These are phyloP conservation scores for Dryas iulia DNA, from an alignment of 1,140 invertebrate species.

Conservation along the genomic window DNA sequence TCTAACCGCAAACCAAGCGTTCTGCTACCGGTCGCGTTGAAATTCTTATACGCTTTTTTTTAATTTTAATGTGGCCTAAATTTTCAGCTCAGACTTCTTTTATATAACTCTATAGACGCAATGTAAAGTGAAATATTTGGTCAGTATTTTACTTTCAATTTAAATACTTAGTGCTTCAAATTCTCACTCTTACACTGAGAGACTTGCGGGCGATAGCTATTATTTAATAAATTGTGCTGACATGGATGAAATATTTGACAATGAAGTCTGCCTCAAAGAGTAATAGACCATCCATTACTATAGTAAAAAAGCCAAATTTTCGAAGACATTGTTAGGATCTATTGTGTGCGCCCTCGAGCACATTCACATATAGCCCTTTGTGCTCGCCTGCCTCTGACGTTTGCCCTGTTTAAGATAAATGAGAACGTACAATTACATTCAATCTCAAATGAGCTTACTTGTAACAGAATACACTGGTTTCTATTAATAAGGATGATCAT, in stretches of 20 bases:
- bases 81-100: too few relatives aligned
- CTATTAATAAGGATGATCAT: not conserved
- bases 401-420: constrained; percentile 46
- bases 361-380: constrained; percentile 38
- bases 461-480: not conserved
- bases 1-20: too few relatives aligned
- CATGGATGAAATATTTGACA: constrained; percentile 25
- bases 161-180: not conserved
- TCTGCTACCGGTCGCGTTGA: too few relatives aligned
- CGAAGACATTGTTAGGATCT: constrained; percentile 40
- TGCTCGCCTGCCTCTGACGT: constrained; percentile 41
- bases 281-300: constrained; percentile 37
- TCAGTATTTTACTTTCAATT: too few relatives aligned
- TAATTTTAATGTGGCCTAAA: too few relatives aligned
- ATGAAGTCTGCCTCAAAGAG: constrained; percentile 30
- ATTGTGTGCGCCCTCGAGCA: constrained; percentile 33
- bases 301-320: constrained; percentile 38
- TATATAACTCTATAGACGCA: too few relatives aligned
- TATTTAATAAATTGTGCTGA: constrained; percentile 20
- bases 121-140: too few relatives aligned
- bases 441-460: constrained; percentile 37
- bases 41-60: too few relatives aligned
- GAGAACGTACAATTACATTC: constrained; percentile 44
- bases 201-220: not conserved
- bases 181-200: not conserved